Base-by-base conservation (phyloP, 2,797 vertebrate species). In the Pachyuromys duprasi region DNA sequence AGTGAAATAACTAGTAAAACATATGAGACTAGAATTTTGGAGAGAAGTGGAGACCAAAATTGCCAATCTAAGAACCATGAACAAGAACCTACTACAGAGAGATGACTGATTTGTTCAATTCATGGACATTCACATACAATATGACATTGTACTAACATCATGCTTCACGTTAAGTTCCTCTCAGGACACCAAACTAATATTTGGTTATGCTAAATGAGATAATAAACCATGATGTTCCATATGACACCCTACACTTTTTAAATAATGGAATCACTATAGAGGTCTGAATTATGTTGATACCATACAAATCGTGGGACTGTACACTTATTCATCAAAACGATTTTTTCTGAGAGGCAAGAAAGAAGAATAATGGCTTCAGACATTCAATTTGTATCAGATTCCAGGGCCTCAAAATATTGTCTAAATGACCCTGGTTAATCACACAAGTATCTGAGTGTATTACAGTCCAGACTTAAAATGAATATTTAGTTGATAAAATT, bases 241-340 rank as follows among this genome's bases (percentile, higher is more conserved):
- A 36, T 78, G 22, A 45, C 14, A 9, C 0, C 1, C 24, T 5
- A 39, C 0, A 18, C 5, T 2, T 2, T 39, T 72, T 70, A 45
- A 95, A 18, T 79, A 78, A 75, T 13, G 80, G 55, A 95, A 60
- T 65, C 33, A 13, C 33, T 17, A 6, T 55, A 42, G 24, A 95
- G 5, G 57, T 67, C 14, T 12, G 20, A 86, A 28, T 22, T 18
- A 22, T 60, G 33, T 7, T 31, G 26, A 1, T 36, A 18, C 3
- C 3, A 5, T 62, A 79, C 3, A n/a, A 90, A 79, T 31, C 22
- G 12, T 62, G 26, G 92, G 4, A 3, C 24, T 60, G 0, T 57
- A 26, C 33, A 86, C 8, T 1, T 53, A 70, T 14, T 53, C 31
- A 5, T 3, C 11, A 53, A 33, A 26, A 63, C 69, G 8, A n/a